Evolutionary conservation across 2,113 vertebrate species (phyloP), one percentile per base, ranked within the genome.

Genomic region (Salminus brasiliensis): DNA sequence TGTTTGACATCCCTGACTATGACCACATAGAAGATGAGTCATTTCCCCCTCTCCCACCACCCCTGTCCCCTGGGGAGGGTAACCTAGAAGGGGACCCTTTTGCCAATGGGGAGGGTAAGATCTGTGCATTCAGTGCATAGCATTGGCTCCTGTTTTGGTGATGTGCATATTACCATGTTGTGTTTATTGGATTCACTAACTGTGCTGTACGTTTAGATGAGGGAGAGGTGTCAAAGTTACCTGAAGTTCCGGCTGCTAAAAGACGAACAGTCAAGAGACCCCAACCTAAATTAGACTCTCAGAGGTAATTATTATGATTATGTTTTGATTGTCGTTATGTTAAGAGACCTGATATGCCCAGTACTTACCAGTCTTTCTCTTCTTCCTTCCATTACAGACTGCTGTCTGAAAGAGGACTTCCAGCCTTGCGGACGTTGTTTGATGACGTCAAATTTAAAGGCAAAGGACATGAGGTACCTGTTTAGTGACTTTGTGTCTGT

Each of bases 381-480:
- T 27, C 21, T 29, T 16, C 34, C 36, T 53, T 71, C 76, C 0
- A 84, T 85, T 47, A 66, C 85, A 99, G 98, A 82, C 90, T 99
- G 82, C 89, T 85, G 74, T 98, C 97, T 66, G 95, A 97, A 59
- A 90, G 94, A 90, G 97, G 98, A 75, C 94, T 99, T 73, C 98
- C 96, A 71, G 95, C 96, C 68, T 94, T 99, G 60, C 92, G 96
- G 7, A 92, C 93, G 3, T 27, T 98, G 82, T 99, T 98, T 88
- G 93, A 95, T 60, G 87, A 93, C 0, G 91, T 91, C 32, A 93
- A 87, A 45, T 99, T 97, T 83, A 97, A 93, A 92, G 96, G 98
- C 60, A 98, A 96, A 94, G 97, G 96, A 3, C 95, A 97, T 0
- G 98, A 99, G 95, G 98, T 97, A 76, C 91, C 91, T 52, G 0